phyloP scores from a whole-genome alignment of 2,888 invertebrate genomes.

The Drosophila eohydei region DNA sequence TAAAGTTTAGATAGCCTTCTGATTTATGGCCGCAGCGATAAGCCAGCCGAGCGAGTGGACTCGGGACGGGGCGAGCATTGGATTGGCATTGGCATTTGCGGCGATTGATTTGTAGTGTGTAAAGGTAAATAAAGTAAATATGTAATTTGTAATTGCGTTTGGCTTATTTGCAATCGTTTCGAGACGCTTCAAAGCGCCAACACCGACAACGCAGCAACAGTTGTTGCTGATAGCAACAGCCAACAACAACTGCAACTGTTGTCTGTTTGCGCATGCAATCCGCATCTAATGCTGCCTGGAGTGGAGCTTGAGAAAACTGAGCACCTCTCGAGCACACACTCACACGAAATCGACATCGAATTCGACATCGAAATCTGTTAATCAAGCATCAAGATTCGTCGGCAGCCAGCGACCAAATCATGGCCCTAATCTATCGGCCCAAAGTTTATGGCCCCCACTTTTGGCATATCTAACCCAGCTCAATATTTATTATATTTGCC shows the following conservation, averaged over 20 bases:
- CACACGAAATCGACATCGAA: conserved; percentile 40
- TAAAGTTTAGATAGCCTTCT: conserved; percentile 83
- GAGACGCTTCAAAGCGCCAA: conserved; percentile 60
- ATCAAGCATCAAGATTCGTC: conserved; percentile 57
- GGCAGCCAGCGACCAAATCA: conserved; percentile 62
- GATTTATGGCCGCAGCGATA: conserved; percentile 81
- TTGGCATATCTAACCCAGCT: conserved; percentile 63
- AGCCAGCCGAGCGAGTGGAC: conserved; percentile 7
- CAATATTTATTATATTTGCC: conserved; percentile 65
- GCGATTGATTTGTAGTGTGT: conserved; percentile 73
- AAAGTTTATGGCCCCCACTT: conserved; percentile 64
- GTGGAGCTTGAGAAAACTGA: conserved; percentile 52
- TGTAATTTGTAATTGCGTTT: conserved; percentile 67
- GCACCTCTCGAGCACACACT: conserved; percentile 27
- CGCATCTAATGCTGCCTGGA: conserved; percentile 73
- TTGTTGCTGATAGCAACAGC: conserved; percentile 46
- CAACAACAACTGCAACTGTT: conserved; percentile 28
- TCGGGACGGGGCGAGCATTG: neutral
- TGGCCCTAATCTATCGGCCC: conserved; percentile 71
- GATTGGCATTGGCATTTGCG: conserved; percentile 54
- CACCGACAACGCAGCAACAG: conserved; percentile 54
- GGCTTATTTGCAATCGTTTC: conserved; percentile 48
- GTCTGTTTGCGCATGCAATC: conserved; percentile 70
- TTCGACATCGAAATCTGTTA: conserved; percentile 57
- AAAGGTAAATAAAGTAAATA: conserved; percentile 58